Base-by-base conservation (phyloP, 2,888 invertebrate species). In the Volucella zonaria region DNA sequence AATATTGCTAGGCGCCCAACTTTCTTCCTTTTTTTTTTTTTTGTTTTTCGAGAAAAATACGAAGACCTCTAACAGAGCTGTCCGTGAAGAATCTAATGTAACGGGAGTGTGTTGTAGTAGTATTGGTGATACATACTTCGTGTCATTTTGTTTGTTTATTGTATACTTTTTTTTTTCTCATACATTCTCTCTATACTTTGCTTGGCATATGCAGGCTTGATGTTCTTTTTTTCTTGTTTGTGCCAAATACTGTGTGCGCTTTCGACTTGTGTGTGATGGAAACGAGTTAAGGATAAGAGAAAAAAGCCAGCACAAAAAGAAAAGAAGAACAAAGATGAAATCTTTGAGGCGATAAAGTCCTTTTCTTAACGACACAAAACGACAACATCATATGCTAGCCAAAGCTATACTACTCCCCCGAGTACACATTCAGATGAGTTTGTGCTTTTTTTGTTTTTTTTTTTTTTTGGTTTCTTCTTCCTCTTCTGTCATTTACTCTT, bases 331-430 rank as follows among this genome's bases (percentile, higher is more conserved):
- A 31, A 68, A 68, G 70, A 70, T 70, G 70, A 49, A 78, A 78
- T 78, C 70, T 70, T 70, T 40, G 59, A 64, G 64, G 71, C 66
- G 71, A 79, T 79, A 79, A 79, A 79, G 78, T 79, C 66, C 64
- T 43, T 79, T 79, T 79, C 78, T 59, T 71, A 71, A 79, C 78
- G 64, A 59, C 71, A 73, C 71, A 66, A 66, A 79, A 71, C 66
- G 66, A 75, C 78, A 71, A 68, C 77, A 78, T 76, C 76, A 76
- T 76, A 76, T 70, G 77, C 61, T 64, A 56, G 56, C 10, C 77
- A 38, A n/a, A n/a, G 31, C 31, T 31, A 58, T 70, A 67, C 14
- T 52, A 43, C 49, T 56, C 77, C 70, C 31, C 70, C 15, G 43
- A 78, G 56, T 23, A 58, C 62, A 51, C 56, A 70, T 70, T 64